Percentiles rank a stretch among this genome's conserved stretches.
These are phyloP conservation scores for Benthosema pterotum DNA, from an alignment of 2,797 vertebrate species.

Conservation along the genomic window DNA sequence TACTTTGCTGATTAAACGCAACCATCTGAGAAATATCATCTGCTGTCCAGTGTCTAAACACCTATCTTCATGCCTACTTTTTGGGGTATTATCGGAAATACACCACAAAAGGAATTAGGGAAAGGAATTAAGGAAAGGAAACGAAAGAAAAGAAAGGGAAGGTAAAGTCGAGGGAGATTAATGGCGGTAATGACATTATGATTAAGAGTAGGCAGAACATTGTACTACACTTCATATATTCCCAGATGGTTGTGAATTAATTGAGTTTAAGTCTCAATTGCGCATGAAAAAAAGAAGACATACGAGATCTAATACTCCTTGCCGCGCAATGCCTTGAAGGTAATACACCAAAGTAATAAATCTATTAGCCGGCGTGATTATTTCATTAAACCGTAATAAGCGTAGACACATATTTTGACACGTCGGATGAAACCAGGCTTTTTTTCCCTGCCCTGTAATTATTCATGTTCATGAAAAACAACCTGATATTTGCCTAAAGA, in stretches of 20 bases:
- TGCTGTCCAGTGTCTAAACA: no score
- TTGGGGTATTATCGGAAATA: no score
- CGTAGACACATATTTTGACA: conserved; percentile 44
- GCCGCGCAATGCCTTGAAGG: conserved; percentile 47
- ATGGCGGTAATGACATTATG: conserved; percentile 34
- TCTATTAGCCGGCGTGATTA: conserved; percentile 51
- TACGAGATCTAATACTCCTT: conserved; percentile 41
- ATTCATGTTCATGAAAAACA: conserved; percentile 33
- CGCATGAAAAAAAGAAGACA: conserved; percentile 15
- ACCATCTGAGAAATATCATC: no score
- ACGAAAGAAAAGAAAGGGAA: conserved; percentile 9
- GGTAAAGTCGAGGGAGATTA: conserved; percentile 17
- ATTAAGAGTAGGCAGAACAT: conserved; percentile 37
- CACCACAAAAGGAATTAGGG: no score
- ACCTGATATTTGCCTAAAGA: conserved; percentile 1
- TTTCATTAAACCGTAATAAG: conserved; percentile 55
- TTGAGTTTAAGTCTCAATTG: conserved; percentile 40
- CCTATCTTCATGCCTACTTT: no score
- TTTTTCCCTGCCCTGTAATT: conserved; percentile 39
- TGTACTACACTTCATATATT: conserved; percentile 35
- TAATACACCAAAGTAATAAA: conserved; percentile 48
- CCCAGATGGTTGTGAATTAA: conserved; percentile 42
- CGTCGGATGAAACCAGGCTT: conserved; percentile 37
- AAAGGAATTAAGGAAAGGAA: no score
- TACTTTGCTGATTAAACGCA: no score